Conservation (phyloP, 2,797 vertebrate genomes). For the Lemur catta region DNA sequence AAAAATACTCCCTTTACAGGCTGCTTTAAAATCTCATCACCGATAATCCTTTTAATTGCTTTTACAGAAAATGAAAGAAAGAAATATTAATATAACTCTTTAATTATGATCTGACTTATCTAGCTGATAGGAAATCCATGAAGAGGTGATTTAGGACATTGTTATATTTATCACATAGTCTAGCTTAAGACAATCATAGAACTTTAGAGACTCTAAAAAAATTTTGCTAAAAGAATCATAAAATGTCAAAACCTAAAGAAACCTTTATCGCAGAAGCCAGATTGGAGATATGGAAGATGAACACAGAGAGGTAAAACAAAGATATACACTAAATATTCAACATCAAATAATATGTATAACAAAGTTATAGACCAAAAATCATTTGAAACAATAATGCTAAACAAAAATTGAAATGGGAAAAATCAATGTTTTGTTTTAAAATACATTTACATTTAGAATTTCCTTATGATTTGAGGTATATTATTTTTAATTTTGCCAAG, state of each 20-base stretch:
- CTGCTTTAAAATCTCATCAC: background rate
- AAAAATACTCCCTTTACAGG: background rate
- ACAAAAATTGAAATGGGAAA: background rate
- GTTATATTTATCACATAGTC: background rate
- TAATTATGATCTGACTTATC: background rate
- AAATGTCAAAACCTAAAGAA: background rate
- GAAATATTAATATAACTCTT: conserved; percentile 20
- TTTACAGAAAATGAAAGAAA: background rate
- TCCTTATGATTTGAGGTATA: background rate
- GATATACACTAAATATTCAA: background rate
- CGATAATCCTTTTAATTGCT: background rate
- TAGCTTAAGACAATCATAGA: background rate
- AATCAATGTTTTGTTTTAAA: background rate
- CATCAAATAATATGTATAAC: background rate
- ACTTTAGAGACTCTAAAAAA: background rate
- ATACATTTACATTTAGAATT: background rate
- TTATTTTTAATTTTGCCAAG: background rate
- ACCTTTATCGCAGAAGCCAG: background rate
- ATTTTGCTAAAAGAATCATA: background rate
- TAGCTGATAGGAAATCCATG: background rate
- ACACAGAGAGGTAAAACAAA: background rate
- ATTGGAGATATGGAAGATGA: background rate
- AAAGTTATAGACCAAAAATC: background rate
- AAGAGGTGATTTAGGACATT: background rate
- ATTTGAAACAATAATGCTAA: background rate